phyloP scores from a whole-genome alignment of 1,140 invertebrate genomes.

The silkworm (Bombyx mori) region DNA sequence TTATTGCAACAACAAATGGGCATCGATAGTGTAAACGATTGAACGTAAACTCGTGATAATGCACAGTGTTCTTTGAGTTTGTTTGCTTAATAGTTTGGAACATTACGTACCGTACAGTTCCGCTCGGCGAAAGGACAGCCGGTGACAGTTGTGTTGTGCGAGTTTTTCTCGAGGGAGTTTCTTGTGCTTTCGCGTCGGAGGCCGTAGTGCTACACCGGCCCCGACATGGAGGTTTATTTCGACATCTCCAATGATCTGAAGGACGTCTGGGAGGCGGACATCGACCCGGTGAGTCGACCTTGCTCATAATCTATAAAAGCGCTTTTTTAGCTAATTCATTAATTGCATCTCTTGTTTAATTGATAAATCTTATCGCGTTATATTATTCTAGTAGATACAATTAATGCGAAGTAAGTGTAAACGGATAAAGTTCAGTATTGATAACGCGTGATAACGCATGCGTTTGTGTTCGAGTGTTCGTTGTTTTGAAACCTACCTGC shows the following conservation, averaged over 20 bases:
- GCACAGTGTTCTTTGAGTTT: constrained; percentile 37
- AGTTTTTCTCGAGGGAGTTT: constrained; percentile 38
- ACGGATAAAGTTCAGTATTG: constrained; percentile 14
- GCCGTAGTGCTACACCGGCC: constrained; percentile 44
- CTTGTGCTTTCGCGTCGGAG: constrained; percentile 38
- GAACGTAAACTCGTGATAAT: constrained; percentile 53
- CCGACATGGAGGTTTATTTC: constrained; percentile 77
- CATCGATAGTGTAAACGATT: constrained; percentile 39
- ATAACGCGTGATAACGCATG: constrained; percentile 19
- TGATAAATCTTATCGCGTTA: no score
- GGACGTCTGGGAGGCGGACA: constrained; percentile 83
- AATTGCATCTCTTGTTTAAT: not conserved
- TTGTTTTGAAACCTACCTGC: constrained; percentile 23
- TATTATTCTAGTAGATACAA: not conserved
- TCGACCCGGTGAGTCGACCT: constrained; percentile 79
- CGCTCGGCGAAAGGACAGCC: constrained; percentile 40
- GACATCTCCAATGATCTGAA: constrained; percentile 79
- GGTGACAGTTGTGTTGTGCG: constrained; percentile 58
- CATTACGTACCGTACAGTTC: constrained; percentile 43
- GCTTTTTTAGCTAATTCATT: not conserved
- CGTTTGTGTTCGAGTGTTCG: not conserved
- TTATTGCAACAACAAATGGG: constrained; percentile 55
- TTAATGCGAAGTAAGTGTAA: constrained; percentile 1
- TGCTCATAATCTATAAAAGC: constrained; percentile 23
- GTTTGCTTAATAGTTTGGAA: constrained; percentile 30